Base-by-base conservation (phyloP, 2,888 invertebrate genomes). In the Machimus atricapillus region DNA sequence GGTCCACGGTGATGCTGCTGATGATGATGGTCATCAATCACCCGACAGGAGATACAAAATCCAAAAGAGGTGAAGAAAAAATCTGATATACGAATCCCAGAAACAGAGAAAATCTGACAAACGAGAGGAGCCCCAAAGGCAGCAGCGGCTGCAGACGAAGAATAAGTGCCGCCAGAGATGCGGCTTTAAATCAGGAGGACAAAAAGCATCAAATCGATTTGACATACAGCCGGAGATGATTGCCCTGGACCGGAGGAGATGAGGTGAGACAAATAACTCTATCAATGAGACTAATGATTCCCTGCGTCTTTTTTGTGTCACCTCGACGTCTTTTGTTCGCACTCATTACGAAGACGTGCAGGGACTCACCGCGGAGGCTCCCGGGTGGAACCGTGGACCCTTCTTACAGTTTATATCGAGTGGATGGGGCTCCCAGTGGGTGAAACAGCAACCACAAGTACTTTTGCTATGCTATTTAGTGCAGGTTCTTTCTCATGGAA, bases 171-270 rank as follows among this genome's bases (percentile, higher is more conserved):
- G 83, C 12, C 23, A 83, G 58, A 74, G 87, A 37, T n/a, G n/a
- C 37, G 81, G 77, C 74, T 82, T 77, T 37, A 77, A 86, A 77
- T 77, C 58, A 78, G 87, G 82, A 82, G 78, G 87, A 87, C 87
- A 86, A 88, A 88, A 88, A 87, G 73, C 87, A 87, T 88, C 87
- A 88, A 88, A 88, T 88, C 88, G 87, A 88, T 88, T 88, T 88
- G 88, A 88, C 86, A 88, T 88, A 86, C 88, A 85, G 76, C 87
- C 88, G 81, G 74, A 88, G 86, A 88, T 88, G 87, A 88, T 88
- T 88, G 87, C 87, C 81, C 85, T 43, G 73, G 66, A 19, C 66
- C 46, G 74, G 74, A 87, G 56, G 79, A 88, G 88, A 88, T 87
- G 88, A 88, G 86, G 83, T 87, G 88, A 87, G 87, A 87, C 87